These are phyloP conservation scores for Charanyca ferruginea DNA, from an alignment of 2,888 invertebrate species.

Conservation along the genomic window DNA sequence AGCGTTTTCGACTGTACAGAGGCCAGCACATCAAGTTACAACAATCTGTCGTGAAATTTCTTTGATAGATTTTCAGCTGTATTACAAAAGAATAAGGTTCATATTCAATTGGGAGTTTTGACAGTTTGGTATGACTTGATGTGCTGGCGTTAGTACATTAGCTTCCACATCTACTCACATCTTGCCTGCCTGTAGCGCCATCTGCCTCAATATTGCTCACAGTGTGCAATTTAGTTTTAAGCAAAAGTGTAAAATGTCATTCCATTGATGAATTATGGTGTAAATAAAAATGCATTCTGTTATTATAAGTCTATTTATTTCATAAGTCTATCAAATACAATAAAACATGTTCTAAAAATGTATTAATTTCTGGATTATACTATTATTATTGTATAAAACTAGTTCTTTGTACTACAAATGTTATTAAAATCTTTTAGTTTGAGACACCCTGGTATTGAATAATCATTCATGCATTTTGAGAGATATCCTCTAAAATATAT, in stretches of 20 bases:
- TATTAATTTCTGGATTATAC: slow-evolving; percentile 23
- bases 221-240: slow-evolving; percentile 48
- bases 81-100: too few species aligned
- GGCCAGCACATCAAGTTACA: too few species aligned
- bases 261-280: slow-evolving; percentile 52
- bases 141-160: too few species aligned
- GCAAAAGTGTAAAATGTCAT: slow-evolving; percentile 60
- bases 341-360: slow-evolving; percentile 48
- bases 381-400: slow-evolving; percentile 17
- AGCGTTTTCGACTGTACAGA: too few species aligned
- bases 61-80: too few species aligned
- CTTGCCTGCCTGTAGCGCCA: not conserved
- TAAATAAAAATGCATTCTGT: slow-evolving; percentile 60
- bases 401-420: slow-evolving; percentile 14
- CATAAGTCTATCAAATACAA: slow-evolving; percentile 37
- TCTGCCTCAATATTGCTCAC: slow-evolving; percentile 45
- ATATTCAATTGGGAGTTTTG: too few species aligned
- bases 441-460: slow-evolving; percentile 11
- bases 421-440: slow-evolving; percentile 11
- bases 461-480: slow-evolving; percentile 4
- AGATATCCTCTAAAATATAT: not conserved
- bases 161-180: not conserved
- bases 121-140: too few species aligned
- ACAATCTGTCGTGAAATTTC: too few species aligned
- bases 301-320: slow-evolving; percentile 51